These are phyloP conservation scores for Apeltes quadracus DNA, from an alignment of 2,113 vertebrate species.

Conservation along the genomic window DNA sequence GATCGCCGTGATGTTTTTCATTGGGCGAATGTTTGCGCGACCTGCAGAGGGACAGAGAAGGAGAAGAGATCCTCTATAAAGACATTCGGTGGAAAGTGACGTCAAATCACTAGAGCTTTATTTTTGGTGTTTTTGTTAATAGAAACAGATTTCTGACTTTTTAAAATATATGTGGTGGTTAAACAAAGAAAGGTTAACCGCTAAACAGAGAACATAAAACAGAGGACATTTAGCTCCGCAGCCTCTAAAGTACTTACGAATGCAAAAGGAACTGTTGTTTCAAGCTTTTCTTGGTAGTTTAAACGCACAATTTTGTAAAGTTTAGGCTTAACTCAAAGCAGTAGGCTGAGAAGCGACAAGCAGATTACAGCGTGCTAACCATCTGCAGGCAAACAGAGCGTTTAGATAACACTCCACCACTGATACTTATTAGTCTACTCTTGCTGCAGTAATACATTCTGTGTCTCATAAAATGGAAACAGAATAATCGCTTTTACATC, in stretches of 20 bases:
- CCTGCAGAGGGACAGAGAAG: slow-evolving; percentile 81
- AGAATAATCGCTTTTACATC: slow-evolving; percentile 57
- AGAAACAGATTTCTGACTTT: neutral
- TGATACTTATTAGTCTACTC: slow-evolving; percentile 36
- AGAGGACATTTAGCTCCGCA: slow-evolving; percentile 1
- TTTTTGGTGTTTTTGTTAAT: slow-evolving; percentile 31
- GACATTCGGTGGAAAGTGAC: slow-evolving; percentile 55
- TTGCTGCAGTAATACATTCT: slow-evolving; percentile 35
- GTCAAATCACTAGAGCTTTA: slow-evolving; percentile 15
- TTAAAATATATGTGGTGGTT: neutral
- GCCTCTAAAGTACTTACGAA: slow-evolving; percentile 17
- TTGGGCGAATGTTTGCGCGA: slow-evolving; percentile 94
- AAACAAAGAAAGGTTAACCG: slow-evolving; percentile 13
- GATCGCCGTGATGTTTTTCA: slow-evolving; percentile 99
- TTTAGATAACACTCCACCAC: slow-evolving; percentile 47
- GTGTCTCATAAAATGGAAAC: slow-evolving; percentile 53
- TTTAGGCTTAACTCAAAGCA: slow-evolving; percentile 33
- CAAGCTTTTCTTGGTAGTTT: slow-evolving; percentile 36
- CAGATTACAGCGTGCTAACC: slow-evolving; percentile 53
- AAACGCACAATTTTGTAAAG: slow-evolving; percentile 17
- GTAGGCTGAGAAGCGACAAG: slow-evolving; percentile 41
- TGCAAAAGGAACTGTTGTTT: slow-evolving; percentile 16
- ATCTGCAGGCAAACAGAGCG: slow-evolving; percentile 47
- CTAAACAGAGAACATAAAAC: slow-evolving; percentile 18
- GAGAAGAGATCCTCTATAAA: slow-evolving; percentile 79